Evolutionary conservation across 2,888 invertebrate species (phyloP).

Genomic region (Aleiodes alternator): DNA sequence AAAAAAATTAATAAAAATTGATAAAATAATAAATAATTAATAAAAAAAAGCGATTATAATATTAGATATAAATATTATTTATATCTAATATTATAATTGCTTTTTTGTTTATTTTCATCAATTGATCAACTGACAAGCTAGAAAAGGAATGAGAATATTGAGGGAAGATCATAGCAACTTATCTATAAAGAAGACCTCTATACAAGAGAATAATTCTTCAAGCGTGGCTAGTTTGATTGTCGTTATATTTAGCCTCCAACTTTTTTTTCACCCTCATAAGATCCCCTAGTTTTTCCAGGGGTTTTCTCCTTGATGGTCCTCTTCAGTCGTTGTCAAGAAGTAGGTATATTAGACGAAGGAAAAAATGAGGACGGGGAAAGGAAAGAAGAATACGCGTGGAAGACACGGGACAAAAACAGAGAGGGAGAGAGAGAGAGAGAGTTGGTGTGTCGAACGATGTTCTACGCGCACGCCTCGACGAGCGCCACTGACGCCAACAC

Average conservation of each 20-base stretch:
- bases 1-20: too few relatives aligned
- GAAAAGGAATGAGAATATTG: too few relatives aligned
- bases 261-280: conserved; percentile 47
- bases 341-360: background rate
- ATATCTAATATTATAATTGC: too few relatives aligned
- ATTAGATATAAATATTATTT: too few relatives aligned
- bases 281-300: background rate
- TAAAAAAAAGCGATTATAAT: too few relatives aligned
- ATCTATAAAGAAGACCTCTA: background rate
- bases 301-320: conserved; percentile 40
- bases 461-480: conserved; percentile 41
- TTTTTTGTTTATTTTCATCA: too few relatives aligned
- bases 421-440: conserved; percentile 25
- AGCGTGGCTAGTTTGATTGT: conserved; percentile 37
- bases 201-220: conserved; percentile 29
- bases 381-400: conserved; percentile 8
- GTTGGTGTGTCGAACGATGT: conserved; percentile 43
- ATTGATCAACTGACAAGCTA: too few relatives aligned
- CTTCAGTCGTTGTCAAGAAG: background rate
- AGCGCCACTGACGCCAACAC: conserved; percentile 40
- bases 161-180: conserved; percentile 4
- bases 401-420: conserved; percentile 12
- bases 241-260: conserved; percentile 63
- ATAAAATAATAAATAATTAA: too few relatives aligned
- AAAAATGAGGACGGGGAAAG: background rate